Base-by-base conservation (phyloP, 2,113 vertebrate genomes). In the Rallus limicola region DNA sequence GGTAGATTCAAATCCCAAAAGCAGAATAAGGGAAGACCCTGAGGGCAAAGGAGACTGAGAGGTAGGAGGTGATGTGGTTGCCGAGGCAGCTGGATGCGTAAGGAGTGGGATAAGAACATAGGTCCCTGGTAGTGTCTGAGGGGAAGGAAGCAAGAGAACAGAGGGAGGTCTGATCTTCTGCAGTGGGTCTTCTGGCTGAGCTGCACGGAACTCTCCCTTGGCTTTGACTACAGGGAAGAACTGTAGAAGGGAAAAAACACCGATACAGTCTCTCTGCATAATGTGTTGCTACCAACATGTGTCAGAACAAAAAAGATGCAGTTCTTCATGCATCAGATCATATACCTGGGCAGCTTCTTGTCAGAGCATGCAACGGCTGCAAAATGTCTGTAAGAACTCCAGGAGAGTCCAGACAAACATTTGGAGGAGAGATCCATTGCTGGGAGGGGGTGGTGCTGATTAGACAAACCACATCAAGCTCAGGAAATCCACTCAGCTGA, bases 381-480 rank as follows among this genome's bases (percentile, higher is more conserved):
- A 84, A 60, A 87, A 79, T 48, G 38, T 89, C 92, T 95, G 20
- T 88, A 63, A 4, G 9, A 90, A 95, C 95, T 95, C 95, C 83
- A 74, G 77, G 68, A 59, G 38, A 95, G 86, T 82, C 89, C 71
- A 81, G 70, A 60, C 83, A 92, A 87, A 94, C 78, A 68, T 86
- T 82, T 86, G 89, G 81, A 92, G 74, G 91, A 91, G 92, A 82
- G 72, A 68, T 82, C 77, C 38, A 16, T 64, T 76, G 77, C 91
- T 93, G 48, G 42, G 65, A 84, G 81, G 74, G 50, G 80, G 82
- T 52, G 26, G n/a, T 92, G 53, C 94, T 92, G 81, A 86, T 93
- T 89, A 96, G 95, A 76, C 86, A 95, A 89, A 89, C 77, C 42
- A 42, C 69, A 84, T 96, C 91, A 91, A 84, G 42, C 81, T 91